Conservation (phyloP, 2,797 vertebrate genomes). For the Epinephelus awoara region DNA sequence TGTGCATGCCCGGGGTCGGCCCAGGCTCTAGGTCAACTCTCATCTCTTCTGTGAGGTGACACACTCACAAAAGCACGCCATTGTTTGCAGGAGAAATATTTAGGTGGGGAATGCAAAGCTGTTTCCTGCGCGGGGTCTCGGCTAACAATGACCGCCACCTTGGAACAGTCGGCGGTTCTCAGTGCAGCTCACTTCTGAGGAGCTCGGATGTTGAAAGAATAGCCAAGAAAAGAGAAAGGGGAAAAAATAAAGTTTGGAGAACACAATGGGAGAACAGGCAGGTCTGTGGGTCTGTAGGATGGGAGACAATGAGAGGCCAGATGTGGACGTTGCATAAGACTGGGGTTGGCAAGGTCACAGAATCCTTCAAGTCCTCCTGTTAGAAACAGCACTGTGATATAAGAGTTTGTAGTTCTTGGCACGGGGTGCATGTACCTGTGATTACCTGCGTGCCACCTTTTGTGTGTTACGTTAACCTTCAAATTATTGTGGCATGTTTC, state of each 20-base stretch:
- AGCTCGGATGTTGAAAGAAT: slow-evolving; percentile 82
- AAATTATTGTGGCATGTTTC: not conserved
- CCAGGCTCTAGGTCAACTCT: slow-evolving; percentile 31
- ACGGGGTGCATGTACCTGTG: not conserved
- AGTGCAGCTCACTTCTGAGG: slow-evolving; percentile 69
- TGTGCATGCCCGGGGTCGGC: slow-evolving; percentile 23
- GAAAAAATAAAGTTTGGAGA: slow-evolving; percentile 60
- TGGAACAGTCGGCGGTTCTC: slow-evolving; percentile 76
- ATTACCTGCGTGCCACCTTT: not conserved
- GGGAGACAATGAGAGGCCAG: slow-evolving; percentile 73
- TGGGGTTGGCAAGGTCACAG: slow-evolving; percentile 36
- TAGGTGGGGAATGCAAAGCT: slow-evolving; percentile 72
- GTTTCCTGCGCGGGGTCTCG: slow-evolving; percentile 81
- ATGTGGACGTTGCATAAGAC: slow-evolving; percentile 68
- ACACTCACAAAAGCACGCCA: slow-evolving; percentile 72
- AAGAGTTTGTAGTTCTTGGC: not conserved
- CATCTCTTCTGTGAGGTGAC: slow-evolving; percentile 62
- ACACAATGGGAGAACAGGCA: slow-evolving; percentile 68
- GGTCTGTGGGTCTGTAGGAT: slow-evolving; percentile 58
- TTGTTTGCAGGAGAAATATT: slow-evolving; percentile 86
- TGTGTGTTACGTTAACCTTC: not conserved
- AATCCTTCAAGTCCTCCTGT: slow-evolving; percentile 3
- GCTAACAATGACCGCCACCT: slow-evolving; percentile 79
- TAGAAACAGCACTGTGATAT: not conserved
- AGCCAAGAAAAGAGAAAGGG: slow-evolving; percentile 73